Evolutionary conservation across 92 coral and sea anemone genomes (phyloP), one percentile per base, ranked within the genome.

Genomic region (Zoanthus solanderi): DNA sequence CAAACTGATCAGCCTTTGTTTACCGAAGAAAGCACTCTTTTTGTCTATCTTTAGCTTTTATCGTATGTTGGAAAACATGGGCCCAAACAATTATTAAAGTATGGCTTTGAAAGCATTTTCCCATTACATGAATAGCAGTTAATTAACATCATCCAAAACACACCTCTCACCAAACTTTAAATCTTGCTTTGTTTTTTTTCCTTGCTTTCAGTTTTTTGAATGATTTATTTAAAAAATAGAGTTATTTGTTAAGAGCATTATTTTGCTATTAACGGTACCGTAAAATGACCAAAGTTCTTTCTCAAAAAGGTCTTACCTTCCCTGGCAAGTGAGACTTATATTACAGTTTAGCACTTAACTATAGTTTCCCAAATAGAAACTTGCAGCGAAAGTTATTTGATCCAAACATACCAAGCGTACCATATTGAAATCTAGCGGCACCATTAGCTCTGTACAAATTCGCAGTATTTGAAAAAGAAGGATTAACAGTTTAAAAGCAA

Each of bases 61-160:
- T 83, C 83, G 71, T 91, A 63, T 91, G 94, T 91, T 84, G 89
- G 80, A 88, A 79, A 91, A 91, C 94, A 91, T 84, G 71, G 90
- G 84, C 92, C 84, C 46, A 89, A 88, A 84, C 86, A 88, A 91
- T 91, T 91, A 23, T 23, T 23, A 23, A 84, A 84, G 86, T 50
- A 72, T 87, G 74, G 85, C 75, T 81, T 66, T 81, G 12, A 45
- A 63, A 81, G 63, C 18, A 46, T 72, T 79, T 37, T 44, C 30
- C 42, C 47, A 37, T 23, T 67, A 79, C 84, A 32, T 67, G 23
- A 34, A 46, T 23, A 69, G 75, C 45, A 30, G 58, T 4, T 65
- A 65, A 81, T 81, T 81, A 66, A 47, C 58, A 48, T 66, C 75
- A 65, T 65, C 85, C 17, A 28, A 81, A 67, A 52, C 75, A 50